These are phyloP conservation scores for Pollenia angustigena DNA, from an alignment of 2,888 invertebrate species.

Conservation along the genomic window DNA sequence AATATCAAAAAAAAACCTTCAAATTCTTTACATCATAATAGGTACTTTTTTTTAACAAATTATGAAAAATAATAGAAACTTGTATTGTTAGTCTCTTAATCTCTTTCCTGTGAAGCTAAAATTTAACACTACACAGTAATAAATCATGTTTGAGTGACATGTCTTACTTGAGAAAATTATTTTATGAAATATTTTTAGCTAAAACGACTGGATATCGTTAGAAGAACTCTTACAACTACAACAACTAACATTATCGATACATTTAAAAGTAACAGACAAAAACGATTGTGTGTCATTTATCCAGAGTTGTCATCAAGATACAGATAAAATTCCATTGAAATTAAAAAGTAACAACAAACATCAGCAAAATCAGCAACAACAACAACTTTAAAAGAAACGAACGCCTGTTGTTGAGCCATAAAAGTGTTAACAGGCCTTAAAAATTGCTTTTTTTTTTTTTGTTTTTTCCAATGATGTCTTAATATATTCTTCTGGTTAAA, in stretches of 20 bases:
- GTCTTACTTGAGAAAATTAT: slow-evolving; percentile 43
- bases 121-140: slow-evolving; percentile 52
- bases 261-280: slow-evolving; percentile 17
- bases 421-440: slow-evolving; percentile 64
- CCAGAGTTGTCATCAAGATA: slow-evolving; percentile 62
- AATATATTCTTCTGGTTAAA: slow-evolving; percentile 39
- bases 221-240: slow-evolving; percentile 63
- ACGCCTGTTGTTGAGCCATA: slow-evolving; percentile 51
- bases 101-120: background rate
- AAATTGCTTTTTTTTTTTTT: slow-evolving; percentile 38
- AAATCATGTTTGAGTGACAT: slow-evolving; percentile 63
- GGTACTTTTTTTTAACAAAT: too few relatives aligned
- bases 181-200: slow-evolving; percentile 12
- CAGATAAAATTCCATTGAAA: slow-evolving; percentile 64
- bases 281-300: slow-evolving; percentile 46
- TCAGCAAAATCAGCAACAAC: slow-evolving; percentile 41
- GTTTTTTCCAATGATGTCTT: slow-evolving; percentile 42
- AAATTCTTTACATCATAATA: too few relatives aligned
- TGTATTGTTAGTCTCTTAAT: background rate
- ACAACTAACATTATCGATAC: slow-evolving; percentile 16
- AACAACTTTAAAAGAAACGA: slow-evolving; percentile 34
- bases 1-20: too few relatives aligned
- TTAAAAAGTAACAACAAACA: slow-evolving; percentile 58
- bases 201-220: slow-evolving; percentile 63
- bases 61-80: too few relatives aligned